phyloP scores from a whole-genome alignment of 2,797 vertebrate species.

The Rhabdophis nuchalis region DNA sequence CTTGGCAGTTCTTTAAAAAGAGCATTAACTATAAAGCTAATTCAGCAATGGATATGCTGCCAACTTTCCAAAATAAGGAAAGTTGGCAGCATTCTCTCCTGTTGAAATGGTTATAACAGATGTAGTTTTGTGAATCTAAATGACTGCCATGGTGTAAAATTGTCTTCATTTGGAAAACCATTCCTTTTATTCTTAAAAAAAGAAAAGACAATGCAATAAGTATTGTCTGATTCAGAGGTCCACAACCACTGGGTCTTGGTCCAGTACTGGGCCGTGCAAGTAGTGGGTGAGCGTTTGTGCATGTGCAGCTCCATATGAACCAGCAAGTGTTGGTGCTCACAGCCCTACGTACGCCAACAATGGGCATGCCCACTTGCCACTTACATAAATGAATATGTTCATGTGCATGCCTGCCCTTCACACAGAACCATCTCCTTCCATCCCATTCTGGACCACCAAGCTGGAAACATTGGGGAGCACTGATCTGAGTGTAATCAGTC shows the following conservation, averaged over 20 bases:
- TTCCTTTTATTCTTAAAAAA: neutral
- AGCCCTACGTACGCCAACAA: accelerated
- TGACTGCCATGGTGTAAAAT: neutral
- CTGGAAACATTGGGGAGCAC: accelerated
- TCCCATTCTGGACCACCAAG: neutral
- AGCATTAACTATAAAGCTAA: constrained; percentile 6
- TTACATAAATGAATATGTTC: neutral
- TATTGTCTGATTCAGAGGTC: neutral
- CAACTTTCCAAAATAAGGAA: constrained; percentile 13
- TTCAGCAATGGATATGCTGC: constrained; percentile 6
- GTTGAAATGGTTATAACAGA: neutral
- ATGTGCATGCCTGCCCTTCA: neutral
- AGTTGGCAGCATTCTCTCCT: neutral
- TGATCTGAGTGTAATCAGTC: neutral
- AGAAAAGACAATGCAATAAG: neutral
- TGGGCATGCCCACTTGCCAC: accelerated
- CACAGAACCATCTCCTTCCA: neutral
- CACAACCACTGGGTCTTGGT: neutral
- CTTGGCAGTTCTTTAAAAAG: neutral
- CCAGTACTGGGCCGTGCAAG: neutral
- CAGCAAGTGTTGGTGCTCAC: neutral
- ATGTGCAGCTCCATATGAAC: neutral
- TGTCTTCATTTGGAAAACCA: neutral
- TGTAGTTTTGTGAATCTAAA: constrained; percentile 1
- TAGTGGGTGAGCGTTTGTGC: neutral